These are phyloP conservation scores for Cassiopea xamachana DNA, from an alignment of 30 jellyfish, hydroid and myxozoan species.

Conservation along the genomic window DNA sequence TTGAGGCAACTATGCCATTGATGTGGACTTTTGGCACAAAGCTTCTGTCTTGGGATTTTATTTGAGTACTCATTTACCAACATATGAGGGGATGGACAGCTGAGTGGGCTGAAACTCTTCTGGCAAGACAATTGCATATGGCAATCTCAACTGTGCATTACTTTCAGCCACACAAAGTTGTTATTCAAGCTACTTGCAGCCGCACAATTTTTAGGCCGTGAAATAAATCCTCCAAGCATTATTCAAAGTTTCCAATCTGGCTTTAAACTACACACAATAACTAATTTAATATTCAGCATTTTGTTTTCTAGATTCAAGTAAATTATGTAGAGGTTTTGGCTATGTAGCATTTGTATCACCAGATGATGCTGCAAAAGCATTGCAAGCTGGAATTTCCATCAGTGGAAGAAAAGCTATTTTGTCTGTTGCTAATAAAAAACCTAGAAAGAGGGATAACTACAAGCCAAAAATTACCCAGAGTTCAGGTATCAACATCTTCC, in stretches of 20 bases:
- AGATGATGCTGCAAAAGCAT: slow-evolving; percentile 95
- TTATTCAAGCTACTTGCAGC: too few species aligned
- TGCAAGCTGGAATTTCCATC: slow-evolving; percentile 26
- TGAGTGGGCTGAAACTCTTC: too few species aligned
- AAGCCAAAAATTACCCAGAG: slow-evolving; percentile 10
- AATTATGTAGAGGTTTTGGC: slow-evolving; percentile 97
- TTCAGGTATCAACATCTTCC: neutral
- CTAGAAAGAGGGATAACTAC: slow-evolving; percentile 63
- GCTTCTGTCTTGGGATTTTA: too few species aligned
- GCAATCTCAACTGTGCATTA: too few species aligned
- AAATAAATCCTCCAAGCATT: too few species aligned
- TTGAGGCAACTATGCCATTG: too few species aligned
- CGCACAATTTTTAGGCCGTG: too few species aligned
- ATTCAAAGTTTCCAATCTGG: neutral
- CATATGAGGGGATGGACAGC: too few species aligned
- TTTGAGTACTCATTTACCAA: too few species aligned
- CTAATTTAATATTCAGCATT: neutral
- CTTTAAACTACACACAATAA: neutral
- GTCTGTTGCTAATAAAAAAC: slow-evolving; percentile 87
- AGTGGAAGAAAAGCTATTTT: slow-evolving; percentile 61
- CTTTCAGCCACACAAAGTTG: too few species aligned
- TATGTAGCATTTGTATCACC: slow-evolving; percentile 88
- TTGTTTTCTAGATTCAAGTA: slow-evolving; percentile 64
- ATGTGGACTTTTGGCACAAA: too few species aligned
- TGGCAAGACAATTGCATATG: too few species aligned